Evolutionary conservation across 2,888 invertebrate genomes (phyloP), one percentile per base, ranked within the genome.

Genomic region (Crioceris asparagi): DNA sequence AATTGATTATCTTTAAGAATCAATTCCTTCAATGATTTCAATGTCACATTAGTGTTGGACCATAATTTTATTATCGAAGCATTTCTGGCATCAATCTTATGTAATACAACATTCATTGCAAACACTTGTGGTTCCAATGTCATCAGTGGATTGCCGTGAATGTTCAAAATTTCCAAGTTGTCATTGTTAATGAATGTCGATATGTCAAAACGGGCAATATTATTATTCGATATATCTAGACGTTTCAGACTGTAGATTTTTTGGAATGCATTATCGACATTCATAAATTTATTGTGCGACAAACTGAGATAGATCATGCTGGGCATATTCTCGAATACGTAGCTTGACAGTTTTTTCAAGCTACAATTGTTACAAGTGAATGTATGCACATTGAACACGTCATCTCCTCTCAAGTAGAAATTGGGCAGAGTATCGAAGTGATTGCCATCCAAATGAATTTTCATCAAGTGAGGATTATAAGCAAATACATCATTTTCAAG

Each of bases 311-410:
- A 42, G 5, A 46, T 40, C 36, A 86, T 58, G 23, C 76, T 76
- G 2, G 80, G 77, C 74, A 86, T 82, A 2, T 78, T 74, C 46
- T 74, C 72, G 55, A 86, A 76, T 1, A 79, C 77, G 74, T 72
- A 45, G 74, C 72, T 29, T 70, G 70, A 36, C 80, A 65, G 40
- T 2, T 23, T 38, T 69, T 72, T 70, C 14, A 86, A 68, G 7
- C 77, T 78, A 55, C 85, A 86, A 55, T 79, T 74, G 3, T 80
- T 77, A 14, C 83, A 77, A 48, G 85, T 84, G 52, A 86, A 75
- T 1, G 44, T 43, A 35, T 51, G 49, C n/a, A 45, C 44, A 8
- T 44, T 35, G 33, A 53, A 52, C 19, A 23, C 33, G 10, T 43
- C 41, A 6, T 37, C 39, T 17, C 43, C 39, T 6, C 37, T 29